Percentiles rank a stretch among this genome's conserved stretches.
These are phyloP conservation scores for Atrina japonica DNA, from an alignment of 2,888 invertebrate species.

Conservation along the genomic window DNA sequence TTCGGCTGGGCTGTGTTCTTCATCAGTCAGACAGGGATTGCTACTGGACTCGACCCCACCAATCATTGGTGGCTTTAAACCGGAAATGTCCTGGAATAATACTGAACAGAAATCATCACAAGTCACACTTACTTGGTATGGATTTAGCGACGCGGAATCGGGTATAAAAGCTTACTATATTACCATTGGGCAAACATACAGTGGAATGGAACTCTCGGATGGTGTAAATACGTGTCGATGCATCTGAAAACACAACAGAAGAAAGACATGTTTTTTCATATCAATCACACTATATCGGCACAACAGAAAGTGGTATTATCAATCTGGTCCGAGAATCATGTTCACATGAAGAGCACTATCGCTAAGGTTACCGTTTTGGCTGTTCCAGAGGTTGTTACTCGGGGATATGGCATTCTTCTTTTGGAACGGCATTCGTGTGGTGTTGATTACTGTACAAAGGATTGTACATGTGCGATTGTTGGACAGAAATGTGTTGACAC, in stretches of 20 bases:
- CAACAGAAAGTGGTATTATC: conserved; percentile 14
- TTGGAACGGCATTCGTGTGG: conserved; percentile 20
- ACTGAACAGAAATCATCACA: neutral
- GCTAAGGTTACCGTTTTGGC: conserved; percentile 12
- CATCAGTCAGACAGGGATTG: conserved; percentile 25
- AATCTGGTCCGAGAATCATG: conserved; percentile 14
- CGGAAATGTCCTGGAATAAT: conserved; percentile 35
- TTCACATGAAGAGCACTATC: conserved; percentile 9
- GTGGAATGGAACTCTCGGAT: conserved; percentile 22
- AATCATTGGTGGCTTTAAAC: conserved; percentile 40
- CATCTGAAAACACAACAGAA: neutral
- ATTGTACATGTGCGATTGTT: conserved; percentile 22
- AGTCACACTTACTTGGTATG: conserved; percentile 48
- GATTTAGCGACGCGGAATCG: conserved; percentile 50
- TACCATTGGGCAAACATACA: conserved; percentile 34
- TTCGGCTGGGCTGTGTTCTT: conserved; percentile 47
- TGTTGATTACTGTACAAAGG: conserved; percentile 17
- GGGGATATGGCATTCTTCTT: neutral
- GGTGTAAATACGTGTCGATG: conserved; percentile 6
- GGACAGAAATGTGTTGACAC: conserved; percentile 8
- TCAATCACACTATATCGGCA: neutral
- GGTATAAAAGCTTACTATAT: conserved; percentile 42
- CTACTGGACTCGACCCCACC: conserved; percentile 51
- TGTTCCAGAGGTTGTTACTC: neutral
- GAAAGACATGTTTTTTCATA: neutral